Base-by-base conservation (phyloP, 1,140 invertebrate genomes). In the Neodiprion pinetum region DNA sequence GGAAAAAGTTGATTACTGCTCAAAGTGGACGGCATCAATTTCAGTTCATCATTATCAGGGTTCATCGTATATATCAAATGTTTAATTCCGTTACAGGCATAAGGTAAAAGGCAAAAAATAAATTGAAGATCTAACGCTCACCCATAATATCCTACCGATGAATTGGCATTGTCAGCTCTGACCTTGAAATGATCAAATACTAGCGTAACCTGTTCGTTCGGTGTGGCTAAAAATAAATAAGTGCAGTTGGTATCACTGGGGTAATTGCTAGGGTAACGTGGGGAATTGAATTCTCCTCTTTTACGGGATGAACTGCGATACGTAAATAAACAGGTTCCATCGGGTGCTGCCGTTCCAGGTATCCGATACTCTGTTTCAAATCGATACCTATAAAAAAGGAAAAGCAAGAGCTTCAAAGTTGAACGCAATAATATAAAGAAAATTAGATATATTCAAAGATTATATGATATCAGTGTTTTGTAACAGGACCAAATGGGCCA, bases 131-230 rank as follows among this genome's bases (percentile, higher is more conserved):
- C 48, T 11, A 67, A 66, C 69, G 82, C 84, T 86, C 83, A 92
- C 91, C 92, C 91, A 77, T 92, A 92, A 80, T 88, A 86, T 53
- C 90, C 91, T 61, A 79, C 78, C 40, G 90, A 89, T 66, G 87
- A 81, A 76, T 92, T 92, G 70, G 85, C 81, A 76, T 88, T 91
- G 82, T 93, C 93, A 74, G 93, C 92, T 82, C 93, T 90, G 10
- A 98, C 93, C 89, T 96, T 96, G 85, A 98, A 98, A 83, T 96
- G 94, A 87, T 97, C 96, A 83, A 98, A 98, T 50, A 97, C 94
- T 73, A 98, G 90, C 70, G 94, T 95, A 79, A 98, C 95, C 88
- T 98, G 96, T 86, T 98, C 96, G 84, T 96, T 95, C 48, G 94
- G 93, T 75, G 93, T 93, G 70, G 95, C 93, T 76, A 93, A 84